Evolutionary conservation across 1,140 invertebrate species (phyloP).

Genomic region (Stegodyphus mimosarum): DNA sequence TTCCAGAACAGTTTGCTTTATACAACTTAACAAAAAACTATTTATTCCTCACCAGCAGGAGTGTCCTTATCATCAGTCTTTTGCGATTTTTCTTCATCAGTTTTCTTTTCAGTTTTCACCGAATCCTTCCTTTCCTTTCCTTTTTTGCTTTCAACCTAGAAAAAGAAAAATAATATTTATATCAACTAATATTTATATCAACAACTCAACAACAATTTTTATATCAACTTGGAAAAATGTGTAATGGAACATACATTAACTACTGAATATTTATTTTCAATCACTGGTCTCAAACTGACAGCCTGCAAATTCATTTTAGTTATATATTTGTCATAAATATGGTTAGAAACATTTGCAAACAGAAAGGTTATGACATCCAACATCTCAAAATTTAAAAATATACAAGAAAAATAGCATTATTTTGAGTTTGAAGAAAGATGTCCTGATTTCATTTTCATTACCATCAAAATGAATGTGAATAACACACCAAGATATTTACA

Average conservation of each 20-base stretch:
- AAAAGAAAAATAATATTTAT: background rate
- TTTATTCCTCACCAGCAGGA: constrained; percentile 35
- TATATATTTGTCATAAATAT: too few species aligned
- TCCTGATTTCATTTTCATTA: too few species aligned
- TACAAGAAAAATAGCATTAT: too few species aligned
- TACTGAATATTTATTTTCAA: background rate
- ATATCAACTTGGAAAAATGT: background rate
- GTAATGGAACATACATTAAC: background rate
- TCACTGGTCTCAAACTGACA: background rate
- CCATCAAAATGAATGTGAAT: too few species aligned
- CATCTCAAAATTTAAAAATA: too few species aligned
- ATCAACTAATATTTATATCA: background rate
- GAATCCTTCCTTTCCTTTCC: constrained; percentile 42
- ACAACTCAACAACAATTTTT: too few species aligned
- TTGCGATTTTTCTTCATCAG: constrained; percentile 59
- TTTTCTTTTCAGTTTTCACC: constrained; percentile 54
- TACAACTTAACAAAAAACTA: too few species aligned
- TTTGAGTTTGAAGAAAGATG: too few species aligned
- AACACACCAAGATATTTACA: too few species aligned
- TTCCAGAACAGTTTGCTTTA: background rate
- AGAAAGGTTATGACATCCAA: too few species aligned
- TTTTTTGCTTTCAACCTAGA: constrained; percentile 47
- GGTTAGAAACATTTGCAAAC: too few species aligned
- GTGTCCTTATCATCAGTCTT: constrained; percentile 60
- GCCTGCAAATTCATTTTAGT: background rate